Evolutionary conservation across 1,140 invertebrate genomes (phyloP).

Genomic region (Chironomus striatipennis): DNA sequence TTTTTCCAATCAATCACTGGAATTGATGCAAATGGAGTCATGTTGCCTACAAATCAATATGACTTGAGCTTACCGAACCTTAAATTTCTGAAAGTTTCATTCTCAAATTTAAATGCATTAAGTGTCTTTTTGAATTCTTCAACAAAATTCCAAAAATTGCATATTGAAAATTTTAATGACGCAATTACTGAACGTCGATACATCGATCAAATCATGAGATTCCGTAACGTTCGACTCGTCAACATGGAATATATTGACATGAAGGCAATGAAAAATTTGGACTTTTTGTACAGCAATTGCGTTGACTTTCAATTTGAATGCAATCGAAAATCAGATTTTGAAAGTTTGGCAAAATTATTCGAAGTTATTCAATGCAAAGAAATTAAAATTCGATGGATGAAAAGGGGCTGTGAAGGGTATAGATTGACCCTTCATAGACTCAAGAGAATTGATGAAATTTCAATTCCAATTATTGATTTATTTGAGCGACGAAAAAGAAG

Average conservation of each 20-base stretch:
- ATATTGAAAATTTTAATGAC: background rate
- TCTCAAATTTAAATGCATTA: background rate
- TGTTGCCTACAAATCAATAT: background rate
- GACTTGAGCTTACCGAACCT: background rate
- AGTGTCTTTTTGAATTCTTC: background rate
- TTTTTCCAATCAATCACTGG: too few species aligned
- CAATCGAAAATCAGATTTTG: background rate
- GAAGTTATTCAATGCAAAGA: too few species aligned
- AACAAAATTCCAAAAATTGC: background rate
- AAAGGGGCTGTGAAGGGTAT: too few species aligned
- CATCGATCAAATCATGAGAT: background rate
- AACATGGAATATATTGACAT: background rate
- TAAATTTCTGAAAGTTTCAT: background rate
- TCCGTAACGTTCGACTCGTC: background rate
- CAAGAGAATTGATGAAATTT: too few species aligned
- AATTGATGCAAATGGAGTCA: too few species aligned
- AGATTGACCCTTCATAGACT: too few species aligned
- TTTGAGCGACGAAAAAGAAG: background rate
- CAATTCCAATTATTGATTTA: background rate
- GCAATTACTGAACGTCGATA: background rate
- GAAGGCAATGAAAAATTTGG: background rate
- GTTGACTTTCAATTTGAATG: background rate
- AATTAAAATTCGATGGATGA: too few species aligned
- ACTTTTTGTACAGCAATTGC: conserved; percentile 1
- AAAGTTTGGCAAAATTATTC: too few species aligned